A percentile compares a stretch with the other conserved stretches of the same genome.
phyloP scores from a whole-genome alignment of 2,888 invertebrate genomes.

The Lydus trimaculatus region DNA sequence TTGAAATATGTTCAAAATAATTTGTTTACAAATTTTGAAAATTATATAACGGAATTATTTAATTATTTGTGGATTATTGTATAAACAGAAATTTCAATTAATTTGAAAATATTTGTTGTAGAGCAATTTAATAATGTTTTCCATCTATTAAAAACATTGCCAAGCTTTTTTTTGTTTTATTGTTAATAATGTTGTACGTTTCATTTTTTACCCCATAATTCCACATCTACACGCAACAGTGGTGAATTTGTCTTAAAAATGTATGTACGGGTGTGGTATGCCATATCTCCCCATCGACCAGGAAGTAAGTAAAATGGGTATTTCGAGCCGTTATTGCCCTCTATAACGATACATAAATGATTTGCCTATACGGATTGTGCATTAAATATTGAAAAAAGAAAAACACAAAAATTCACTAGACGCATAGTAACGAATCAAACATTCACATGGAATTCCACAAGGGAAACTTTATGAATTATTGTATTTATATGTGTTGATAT shows the following conservation, averaged over 20 bases:
- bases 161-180: not conserved
- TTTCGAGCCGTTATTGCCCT: not conserved
- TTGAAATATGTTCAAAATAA: not conserved
- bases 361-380: not conserved
- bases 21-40: not conserved
- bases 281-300: conserved; percentile 3
- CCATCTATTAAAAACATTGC: not conserved
- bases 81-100: not conserved
- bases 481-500: not conserved
- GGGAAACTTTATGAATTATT: not conserved
- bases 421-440: not conserved
- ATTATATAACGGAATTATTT: not conserved
- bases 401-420: not conserved
- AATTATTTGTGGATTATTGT: not conserved
- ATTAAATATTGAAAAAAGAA: not conserved
- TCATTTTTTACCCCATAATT: not conserved
- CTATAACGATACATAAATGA: not conserved
- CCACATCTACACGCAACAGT: not conserved
- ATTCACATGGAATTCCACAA: not conserved
- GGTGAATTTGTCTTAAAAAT: not conserved
- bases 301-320: not conserved
- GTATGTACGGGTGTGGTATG: not conserved
- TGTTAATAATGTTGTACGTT: not conserved
- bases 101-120: not conserved
- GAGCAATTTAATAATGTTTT: not conserved